phyloP scores from a whole-genome alignment of 2,113 vertebrate species.

The Apaloderma vittatum region DNA sequence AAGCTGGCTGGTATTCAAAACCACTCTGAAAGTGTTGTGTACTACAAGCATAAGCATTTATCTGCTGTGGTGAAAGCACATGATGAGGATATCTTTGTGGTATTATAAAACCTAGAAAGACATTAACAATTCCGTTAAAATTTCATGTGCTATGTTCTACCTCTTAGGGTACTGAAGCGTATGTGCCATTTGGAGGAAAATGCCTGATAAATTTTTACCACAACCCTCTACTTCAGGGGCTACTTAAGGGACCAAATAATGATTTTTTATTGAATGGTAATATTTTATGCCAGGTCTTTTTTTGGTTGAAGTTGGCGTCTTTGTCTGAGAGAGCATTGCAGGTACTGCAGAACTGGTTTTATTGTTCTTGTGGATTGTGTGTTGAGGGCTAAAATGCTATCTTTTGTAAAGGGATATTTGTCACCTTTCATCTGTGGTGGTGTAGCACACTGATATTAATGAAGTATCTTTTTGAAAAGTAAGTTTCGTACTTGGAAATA shows the following conservation, averaged over 20 bases:
- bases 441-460: not conserved
- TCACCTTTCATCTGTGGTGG: not conserved
- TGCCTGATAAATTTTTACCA: conserved; percentile 53
- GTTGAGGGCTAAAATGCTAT: not conserved
- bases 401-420: not conserved
- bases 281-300: conserved; percentile 54
- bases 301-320: not conserved
- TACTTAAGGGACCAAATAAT: conserved; percentile 82
- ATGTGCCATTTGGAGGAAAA: conserved; percentile 55
- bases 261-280: conserved; percentile 71
- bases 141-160: conserved; percentile 63
- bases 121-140: conserved; percentile 80
- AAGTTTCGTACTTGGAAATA: not conserved
- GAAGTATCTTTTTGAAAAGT: not conserved
- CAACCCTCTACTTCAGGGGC: conserved; percentile 71
- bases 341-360: not conserved
- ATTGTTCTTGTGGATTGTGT: not conserved
- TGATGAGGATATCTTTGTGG: conserved; percentile 75
- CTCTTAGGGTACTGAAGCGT: conserved; percentile 54
- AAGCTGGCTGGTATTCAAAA: not conserved
- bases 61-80: conserved; percentile 59
- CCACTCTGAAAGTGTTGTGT: conserved; percentile 40
- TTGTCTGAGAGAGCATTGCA: conserved; percentile 24
- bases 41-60: conserved; percentile 53
- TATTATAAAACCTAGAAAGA: conserved; percentile 79